A percentile compares a stretch with the other conserved stretches of the same genome.
phyloP scores from a whole-genome alignment of 2,113 vertebrate genomes.

The Cheilinus undulatus region DNA sequence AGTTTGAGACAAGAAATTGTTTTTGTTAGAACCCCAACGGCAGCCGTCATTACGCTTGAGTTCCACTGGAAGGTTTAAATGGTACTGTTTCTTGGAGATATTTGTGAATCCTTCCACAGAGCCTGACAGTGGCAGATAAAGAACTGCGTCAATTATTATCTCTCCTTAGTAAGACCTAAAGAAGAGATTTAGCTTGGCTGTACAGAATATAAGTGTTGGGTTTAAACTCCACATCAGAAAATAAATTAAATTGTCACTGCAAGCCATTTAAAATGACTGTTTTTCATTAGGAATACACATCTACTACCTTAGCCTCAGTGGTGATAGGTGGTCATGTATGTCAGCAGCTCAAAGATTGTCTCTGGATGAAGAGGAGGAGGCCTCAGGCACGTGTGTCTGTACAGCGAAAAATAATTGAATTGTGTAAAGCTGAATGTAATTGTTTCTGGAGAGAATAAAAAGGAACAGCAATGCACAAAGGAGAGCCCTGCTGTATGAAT shows the following conservation, averaged over 20 bases:
- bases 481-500: slow-evolving; percentile 15
- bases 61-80: slow-evolving; percentile 10
- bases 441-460: slow-evolving; percentile 63
- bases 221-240: slow-evolving; percentile 28
- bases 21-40: neutral
- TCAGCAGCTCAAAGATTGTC: slow-evolving; percentile 61
- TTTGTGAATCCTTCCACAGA: neutral
- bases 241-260: slow-evolving; percentile 77
- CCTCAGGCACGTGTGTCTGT: slow-evolving; percentile 56
- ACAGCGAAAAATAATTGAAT: slow-evolving; percentile 72
- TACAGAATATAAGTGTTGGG: slow-evolving; percentile 31
- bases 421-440: slow-evolving; percentile 73
- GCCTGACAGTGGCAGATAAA: slow-evolving; percentile 33
- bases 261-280: slow-evolving; percentile 27
- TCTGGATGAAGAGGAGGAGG: slow-evolving; percentile 56
- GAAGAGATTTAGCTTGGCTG: slow-evolving; percentile 10
- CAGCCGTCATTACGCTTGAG: neutral
- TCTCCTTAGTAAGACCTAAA: slow-evolving; percentile 24
- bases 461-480: neutral
- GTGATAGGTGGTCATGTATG: slow-evolving; percentile 60
- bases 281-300: slow-evolving; percentile 16
- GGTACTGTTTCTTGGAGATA: neutral
- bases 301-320: slow-evolving; percentile 33
- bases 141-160: slow-evolving; percentile 34
- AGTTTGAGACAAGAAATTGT: neutral